Evolutionary conservation across 2,888 invertebrate species (phyloP).

Genomic region (Lissocephala sabroskyi): DNA sequence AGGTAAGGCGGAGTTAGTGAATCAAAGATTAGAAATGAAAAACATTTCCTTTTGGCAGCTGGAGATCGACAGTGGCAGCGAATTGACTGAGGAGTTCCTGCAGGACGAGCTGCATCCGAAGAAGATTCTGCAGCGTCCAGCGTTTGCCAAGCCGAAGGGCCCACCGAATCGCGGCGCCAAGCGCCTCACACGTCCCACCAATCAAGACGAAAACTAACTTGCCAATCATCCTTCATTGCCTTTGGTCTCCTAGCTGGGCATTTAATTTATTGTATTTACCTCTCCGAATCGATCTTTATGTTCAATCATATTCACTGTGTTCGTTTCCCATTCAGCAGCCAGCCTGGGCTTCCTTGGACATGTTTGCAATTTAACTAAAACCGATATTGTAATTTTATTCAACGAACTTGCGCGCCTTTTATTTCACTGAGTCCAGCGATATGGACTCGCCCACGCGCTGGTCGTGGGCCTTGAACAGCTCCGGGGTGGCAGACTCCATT

Average conservation of each 20-base stretch:
- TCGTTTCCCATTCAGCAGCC: slow-evolving; percentile 32
- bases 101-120: slow-evolving; percentile 96
- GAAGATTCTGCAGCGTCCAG: slow-evolving; percentile 87
- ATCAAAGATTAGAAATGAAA: too few species aligned
- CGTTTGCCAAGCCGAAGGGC: slow-evolving; percentile 97
- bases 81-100: slow-evolving; percentile 91
- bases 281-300: slow-evolving; percentile 22
- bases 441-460: slow-evolving; percentile 52
- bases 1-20: slow-evolving; percentile 76
- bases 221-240: slow-evolving; percentile 35
- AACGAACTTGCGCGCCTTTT: slow-evolving; percentile 7
- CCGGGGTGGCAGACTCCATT: slow-evolving; percentile 31
- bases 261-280: slow-evolving; percentile 61
- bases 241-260: slow-evolving; percentile 38
- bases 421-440: slow-evolving; percentile 59
- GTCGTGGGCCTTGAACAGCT: slow-evolving; percentile 58
- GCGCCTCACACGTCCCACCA: slow-evolving; percentile 81
- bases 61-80: slow-evolving; percentile 92
- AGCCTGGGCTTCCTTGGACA: slow-evolving; percentile 57
- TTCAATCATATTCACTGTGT: slow-evolving; percentile 27
- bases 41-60: slow-evolving; percentile 79
- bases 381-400: slow-evolving; percentile 25
- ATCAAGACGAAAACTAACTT: slow-evolving; percentile 67
- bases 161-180: slow-evolving; percentile 94
- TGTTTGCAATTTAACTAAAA: slow-evolving; percentile 59